Conservation (phyloP, 2,797 vertebrate species). For the Chlorospingus semifuscus region DNA sequence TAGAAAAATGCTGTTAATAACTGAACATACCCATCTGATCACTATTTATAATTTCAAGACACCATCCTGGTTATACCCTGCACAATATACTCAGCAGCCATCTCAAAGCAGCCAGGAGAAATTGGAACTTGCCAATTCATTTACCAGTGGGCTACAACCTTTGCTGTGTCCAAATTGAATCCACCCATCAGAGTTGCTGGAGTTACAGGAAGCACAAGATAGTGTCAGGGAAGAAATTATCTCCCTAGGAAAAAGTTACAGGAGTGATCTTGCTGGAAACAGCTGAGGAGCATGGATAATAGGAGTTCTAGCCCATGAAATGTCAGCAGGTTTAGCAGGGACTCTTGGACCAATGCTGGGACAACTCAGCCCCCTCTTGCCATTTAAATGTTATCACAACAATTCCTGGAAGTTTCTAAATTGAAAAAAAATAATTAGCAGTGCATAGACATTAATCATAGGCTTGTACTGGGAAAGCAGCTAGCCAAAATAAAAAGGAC, state of each 20-base stretch:
- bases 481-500: not conserved
- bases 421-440: slow-evolving; percentile 50
- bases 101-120: not conserved
- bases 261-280: not conserved
- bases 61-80: not conserved
- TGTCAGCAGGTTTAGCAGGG: not conserved
- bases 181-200: not conserved
- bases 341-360: not conserved
- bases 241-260: slow-evolving; percentile 1
- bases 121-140: not conserved
- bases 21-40: not conserved
- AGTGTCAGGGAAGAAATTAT: slow-evolving; percentile 10
- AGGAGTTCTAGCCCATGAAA: not conserved
- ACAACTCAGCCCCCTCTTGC: slow-evolving; percentile 36
- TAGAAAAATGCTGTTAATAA: slow-evolving; percentile 32
- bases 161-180: not conserved
- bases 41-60: not conserved
- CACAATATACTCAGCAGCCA: not conserved
- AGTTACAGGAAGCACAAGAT: not conserved
- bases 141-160: not conserved
- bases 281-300: not conserved
- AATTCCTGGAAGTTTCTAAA: slow-evolving; percentile 2
- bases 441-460: slow-evolving; percentile 13
- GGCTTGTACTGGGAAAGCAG: not conserved
- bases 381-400: slow-evolving; percentile 57